These are phyloP conservation scores for Caenorhabditis japonica DNA, from an alignment of 2,888 invertebrate genomes.

Conservation along the genomic window DNA sequence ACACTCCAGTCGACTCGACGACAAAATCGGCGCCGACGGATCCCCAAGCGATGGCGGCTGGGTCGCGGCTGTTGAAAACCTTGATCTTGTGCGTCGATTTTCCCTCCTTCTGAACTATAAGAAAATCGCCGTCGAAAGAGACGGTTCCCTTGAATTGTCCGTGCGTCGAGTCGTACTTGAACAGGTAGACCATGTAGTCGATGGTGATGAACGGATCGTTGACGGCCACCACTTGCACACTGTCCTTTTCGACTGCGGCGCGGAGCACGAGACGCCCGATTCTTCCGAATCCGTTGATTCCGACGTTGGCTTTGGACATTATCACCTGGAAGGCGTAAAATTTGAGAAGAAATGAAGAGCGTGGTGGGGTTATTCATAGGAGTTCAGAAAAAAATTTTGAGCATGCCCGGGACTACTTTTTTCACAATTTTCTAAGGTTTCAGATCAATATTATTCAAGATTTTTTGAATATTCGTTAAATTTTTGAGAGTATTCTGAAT, in stretches of 20 bases:
- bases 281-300: slow-evolving; percentile 94
- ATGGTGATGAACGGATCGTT: slow-evolving; percentile 97
- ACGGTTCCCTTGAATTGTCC: slow-evolving; percentile 93
- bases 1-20: slow-evolving; percentile 97
- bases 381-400: no score
- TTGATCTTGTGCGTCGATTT: slow-evolving; percentile 84
- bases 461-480: no score
- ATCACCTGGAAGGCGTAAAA: no score
- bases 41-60: slow-evolving; percentile 88
- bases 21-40: slow-evolving; percentile 92
- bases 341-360: no score
- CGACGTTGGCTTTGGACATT: slow-evolving; percentile 85
- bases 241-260: slow-evolving; percentile 86
- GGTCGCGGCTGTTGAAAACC: slow-evolving; percentile 77
- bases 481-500: no score
- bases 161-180: slow-evolving; percentile 93
- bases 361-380: no score
- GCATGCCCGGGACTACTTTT: no score
- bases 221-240: slow-evolving; percentile 84
- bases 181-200: slow-evolving; percentile 87
- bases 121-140: slow-evolving; percentile 83
- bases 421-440: no score
- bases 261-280: slow-evolving; percentile 92
- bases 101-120: slow-evolving; percentile 84
- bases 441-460: no score